Base-by-base conservation (phyloP, 2,888 invertebrate genomes). In the Ennomos quercinarius region DNA sequence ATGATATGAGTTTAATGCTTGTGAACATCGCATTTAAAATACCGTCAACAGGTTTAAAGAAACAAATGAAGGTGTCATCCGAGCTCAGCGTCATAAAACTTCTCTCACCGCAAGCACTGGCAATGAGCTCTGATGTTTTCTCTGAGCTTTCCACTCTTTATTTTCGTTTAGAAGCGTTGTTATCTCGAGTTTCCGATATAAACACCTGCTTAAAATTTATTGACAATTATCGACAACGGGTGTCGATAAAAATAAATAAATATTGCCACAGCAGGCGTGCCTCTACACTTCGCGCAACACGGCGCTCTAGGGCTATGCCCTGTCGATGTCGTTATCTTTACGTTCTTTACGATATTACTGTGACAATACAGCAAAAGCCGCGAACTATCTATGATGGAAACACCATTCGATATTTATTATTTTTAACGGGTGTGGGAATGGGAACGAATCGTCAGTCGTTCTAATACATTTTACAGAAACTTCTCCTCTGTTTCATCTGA, bases 131-230 rank as follows among this genome's bases (percentile, higher is more conserved):
- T 27, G 27, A 39, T 37, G 27, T 42, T 36, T 36, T 42, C 42
- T 42, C 42, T 72, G 67, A 70, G 70, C 72, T 71, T 54, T 73
- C 67, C 66, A 68, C 66, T 67, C 39, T 73, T 67, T 70, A 73
- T 76, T 65, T 68, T 58, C 60, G 56, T 66, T 63, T 64, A 64
- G 50, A 37, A 61, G 57, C 63, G 55, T 57, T 51, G 64, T 66
- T 72, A 73, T 77, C 71, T 70, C 54, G 39, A 63, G 63, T 69
- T 71, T 68, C 64, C 66, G 66, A 72, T 68, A 72, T 76, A 76
- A 77, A 76, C 76, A 82, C 79, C 80, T 80, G 73, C 71, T 76
- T 74, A 66, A 74, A 79, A 83, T 83, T 80, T 82, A 84, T 78
- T 67, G 76, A 73, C 75, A 70, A 77, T 78, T 73, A 70, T 68